Evolutionary conservation across 1,140 invertebrate species (phyloP).

Genomic region (Micrasema longulum): DNA sequence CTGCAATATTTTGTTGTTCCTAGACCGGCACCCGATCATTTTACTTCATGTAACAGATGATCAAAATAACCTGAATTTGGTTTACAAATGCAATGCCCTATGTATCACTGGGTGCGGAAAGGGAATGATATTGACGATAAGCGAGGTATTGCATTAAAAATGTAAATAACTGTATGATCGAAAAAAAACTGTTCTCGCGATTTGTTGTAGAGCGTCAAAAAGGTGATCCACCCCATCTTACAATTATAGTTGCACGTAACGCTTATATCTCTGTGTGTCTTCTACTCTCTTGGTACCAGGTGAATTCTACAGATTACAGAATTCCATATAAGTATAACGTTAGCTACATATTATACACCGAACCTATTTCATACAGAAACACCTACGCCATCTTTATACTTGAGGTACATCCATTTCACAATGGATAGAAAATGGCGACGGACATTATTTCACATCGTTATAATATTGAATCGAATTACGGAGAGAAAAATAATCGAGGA

Average conservation of each 20-base stretch:
- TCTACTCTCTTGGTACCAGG: constrained; percentile 52
- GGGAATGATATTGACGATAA: no score
- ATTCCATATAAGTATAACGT: constrained; percentile 45
- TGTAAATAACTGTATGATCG: no score
- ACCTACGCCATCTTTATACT: constrained; percentile 19
- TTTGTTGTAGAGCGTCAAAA: no score
- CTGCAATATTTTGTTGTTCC: no score
- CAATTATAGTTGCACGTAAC: constrained; percentile 53
- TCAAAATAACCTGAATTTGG: no score
- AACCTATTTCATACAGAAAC: constrained; percentile 12
- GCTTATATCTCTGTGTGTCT: constrained; percentile 47
- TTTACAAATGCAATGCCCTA: no score
- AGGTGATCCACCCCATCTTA: constrained; percentile 41
- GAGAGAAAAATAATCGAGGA: no score
- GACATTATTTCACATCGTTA: constrained; percentile 5
- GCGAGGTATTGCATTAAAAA: no score
- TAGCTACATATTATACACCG: neutral
- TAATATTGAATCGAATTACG: neutral
- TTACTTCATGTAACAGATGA: no score
- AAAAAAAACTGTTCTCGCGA: no score
- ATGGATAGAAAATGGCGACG: constrained; percentile 28
- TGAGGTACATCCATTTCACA: constrained; percentile 12
- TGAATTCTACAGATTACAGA: constrained; percentile 55
- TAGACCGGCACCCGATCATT: no score
- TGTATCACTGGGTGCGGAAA: no score